Percentiles rank a stretch among this genome's conserved stretches.
Conservation (phyloP, 1,140 invertebrate species). For the Uloborus diversus region DNA sequence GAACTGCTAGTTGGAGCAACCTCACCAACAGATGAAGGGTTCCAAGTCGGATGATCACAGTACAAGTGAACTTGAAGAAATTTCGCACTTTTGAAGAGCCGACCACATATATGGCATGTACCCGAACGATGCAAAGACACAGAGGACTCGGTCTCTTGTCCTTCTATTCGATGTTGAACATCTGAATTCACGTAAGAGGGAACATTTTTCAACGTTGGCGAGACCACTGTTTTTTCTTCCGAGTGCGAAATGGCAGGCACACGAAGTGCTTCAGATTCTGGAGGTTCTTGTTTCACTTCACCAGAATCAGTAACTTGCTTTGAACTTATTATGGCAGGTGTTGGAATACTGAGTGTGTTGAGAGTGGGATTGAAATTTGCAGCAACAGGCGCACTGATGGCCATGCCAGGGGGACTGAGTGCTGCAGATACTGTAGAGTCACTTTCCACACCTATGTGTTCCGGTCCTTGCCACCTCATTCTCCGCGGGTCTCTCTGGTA, state of each 20-base stretch:
- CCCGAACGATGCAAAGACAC: constrained; percentile 56
- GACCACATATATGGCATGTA: constrained; percentile 60
- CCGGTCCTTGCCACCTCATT: constrained; percentile 53
- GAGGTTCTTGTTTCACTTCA: constrained; percentile 22
- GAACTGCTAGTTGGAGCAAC: constrained; percentile 16
- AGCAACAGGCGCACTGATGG: constrained; percentile 20
- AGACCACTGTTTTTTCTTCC: constrained; percentile 22
- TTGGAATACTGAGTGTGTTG: constrained; percentile 6
- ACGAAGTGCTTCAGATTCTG: constrained; percentile 13
- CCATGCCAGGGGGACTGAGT: constrained; percentile 34
- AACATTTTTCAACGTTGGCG: constrained; percentile 7
- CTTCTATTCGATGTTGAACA: constrained; percentile 18
- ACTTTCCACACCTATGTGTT: constrained; percentile 20
- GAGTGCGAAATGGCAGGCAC: not conserved
- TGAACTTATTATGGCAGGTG: too few species aligned
- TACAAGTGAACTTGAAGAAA: constrained; percentile 62
- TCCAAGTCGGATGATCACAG: constrained; percentile 56
- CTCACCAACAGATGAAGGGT: constrained; percentile 8
- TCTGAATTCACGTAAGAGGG: constrained; percentile 1
- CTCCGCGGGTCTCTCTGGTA: constrained; percentile 69
- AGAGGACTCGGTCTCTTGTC: constrained; percentile 3
- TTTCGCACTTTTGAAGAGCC: constrained; percentile 61
- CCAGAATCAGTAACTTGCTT: not conserved
- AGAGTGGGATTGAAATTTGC: constrained; percentile 13
- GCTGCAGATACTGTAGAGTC: constrained; percentile 2